A percentile compares a stretch with the other conserved stretches of the same genome.
Evolutionary conservation across 2,797 vertebrate genomes (phyloP).

Genomic region (Tragopan temminckii): DNA sequence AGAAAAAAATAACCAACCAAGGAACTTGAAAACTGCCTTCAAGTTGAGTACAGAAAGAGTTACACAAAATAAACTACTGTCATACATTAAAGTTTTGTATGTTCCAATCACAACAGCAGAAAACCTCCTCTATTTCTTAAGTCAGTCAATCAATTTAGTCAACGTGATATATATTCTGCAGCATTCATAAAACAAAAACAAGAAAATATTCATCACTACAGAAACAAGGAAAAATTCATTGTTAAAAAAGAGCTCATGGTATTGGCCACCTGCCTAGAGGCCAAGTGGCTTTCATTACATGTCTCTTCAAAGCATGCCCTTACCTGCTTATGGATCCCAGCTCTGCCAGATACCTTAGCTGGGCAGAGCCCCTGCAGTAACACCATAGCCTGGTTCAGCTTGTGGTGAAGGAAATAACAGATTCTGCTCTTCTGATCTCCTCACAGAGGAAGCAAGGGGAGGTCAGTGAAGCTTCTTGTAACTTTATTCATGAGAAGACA

Average conservation of each 20-base stretch:
- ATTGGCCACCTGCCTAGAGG: neutral
- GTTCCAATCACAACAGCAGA: constrained; percentile 2
- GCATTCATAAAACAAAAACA: neutral
- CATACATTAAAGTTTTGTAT: neutral
- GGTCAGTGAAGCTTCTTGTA: neutral
- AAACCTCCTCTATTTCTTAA: neutral
- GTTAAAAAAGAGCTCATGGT: neutral
- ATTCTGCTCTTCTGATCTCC: neutral
- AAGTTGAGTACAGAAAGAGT: neutral
- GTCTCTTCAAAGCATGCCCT: neutral
- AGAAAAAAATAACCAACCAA: neutral
- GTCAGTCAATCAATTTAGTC: neutral
- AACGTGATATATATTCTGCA: neutral
- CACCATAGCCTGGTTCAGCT: neutral
- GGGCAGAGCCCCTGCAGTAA: neutral
- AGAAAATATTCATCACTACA: neutral
- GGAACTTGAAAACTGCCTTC: constrained; percentile 13
- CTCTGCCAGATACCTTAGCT: neutral
- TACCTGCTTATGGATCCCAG: neutral
- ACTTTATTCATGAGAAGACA: neutral
- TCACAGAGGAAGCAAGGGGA: neutral
- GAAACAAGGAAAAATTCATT: neutral
- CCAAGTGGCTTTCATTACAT: neutral
- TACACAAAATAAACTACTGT: constrained; percentile 16
- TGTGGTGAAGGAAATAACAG: neutral